Percentiles rank a stretch among this genome's conserved stretches.
phyloP scores from a whole-genome alignment of 2,888 invertebrate genomes.

The Catocala nupta region DNA sequence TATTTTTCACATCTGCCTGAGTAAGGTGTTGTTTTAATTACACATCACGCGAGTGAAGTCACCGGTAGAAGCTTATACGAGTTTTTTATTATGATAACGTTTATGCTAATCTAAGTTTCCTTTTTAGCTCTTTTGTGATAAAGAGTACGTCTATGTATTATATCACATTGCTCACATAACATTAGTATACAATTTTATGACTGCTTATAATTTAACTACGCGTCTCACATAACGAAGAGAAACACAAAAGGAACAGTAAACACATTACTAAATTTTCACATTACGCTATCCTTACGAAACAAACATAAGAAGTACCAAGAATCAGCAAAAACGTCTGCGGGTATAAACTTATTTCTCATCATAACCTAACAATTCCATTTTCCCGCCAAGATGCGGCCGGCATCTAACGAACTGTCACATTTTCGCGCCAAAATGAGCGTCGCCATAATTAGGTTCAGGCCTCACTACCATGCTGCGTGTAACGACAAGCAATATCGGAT shows the following conservation, averaged over 20 bases:
- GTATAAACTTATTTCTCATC: conserved; percentile 49
- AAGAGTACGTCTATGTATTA: too few species aligned
- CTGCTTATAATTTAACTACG: too few species aligned
- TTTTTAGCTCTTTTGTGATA: too few species aligned
- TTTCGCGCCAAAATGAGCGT: conserved; percentile 75
- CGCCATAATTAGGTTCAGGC: conserved; percentile 71
- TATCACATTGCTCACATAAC: too few species aligned
- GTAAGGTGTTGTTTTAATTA: too few species aligned
- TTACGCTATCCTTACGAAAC: conserved; percentile 30
- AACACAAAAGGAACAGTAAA: conserved; percentile 15
- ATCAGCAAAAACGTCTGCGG: conserved; percentile 40
- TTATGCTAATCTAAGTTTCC: too few species aligned
- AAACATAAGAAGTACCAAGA: conserved; percentile 38
- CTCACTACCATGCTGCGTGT: conserved; percentile 54
- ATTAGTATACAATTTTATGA: too few species aligned
- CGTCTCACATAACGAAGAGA: too few species aligned
- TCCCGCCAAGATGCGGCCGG: conserved; percentile 59
- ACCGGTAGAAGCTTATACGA: too few species aligned
- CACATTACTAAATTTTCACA: conserved; percentile 30
- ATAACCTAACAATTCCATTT: conserved; percentile 62
- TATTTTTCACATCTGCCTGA: too few species aligned
- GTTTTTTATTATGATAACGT: too few species aligned
- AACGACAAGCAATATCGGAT: conserved; percentile 41
- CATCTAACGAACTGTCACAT: conserved; percentile 80
- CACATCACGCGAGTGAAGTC: too few species aligned